phyloP scores from a whole-genome alignment of 1,140 invertebrate species.

The Diploscapter pachys region DNA sequence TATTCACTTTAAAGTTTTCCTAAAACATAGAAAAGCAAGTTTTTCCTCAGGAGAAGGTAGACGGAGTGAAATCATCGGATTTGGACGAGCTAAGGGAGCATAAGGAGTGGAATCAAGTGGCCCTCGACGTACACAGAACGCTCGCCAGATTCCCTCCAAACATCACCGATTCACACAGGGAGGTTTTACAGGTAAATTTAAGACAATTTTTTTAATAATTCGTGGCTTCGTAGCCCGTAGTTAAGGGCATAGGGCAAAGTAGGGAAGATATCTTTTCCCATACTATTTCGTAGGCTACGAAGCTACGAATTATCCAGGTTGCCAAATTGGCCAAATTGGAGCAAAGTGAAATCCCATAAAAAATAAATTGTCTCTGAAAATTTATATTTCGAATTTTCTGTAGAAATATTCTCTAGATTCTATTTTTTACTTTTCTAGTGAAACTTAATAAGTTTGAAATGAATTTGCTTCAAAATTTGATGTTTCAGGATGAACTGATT shows the following conservation, averaged over 20 bases:
- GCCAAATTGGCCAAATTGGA: no score
- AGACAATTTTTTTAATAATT: background rate
- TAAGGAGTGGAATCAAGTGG: constrained; percentile 83
- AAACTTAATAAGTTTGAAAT: background rate
- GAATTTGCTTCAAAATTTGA: background rate
- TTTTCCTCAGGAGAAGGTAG: no score
- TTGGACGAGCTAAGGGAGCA: constrained; percentile 71
- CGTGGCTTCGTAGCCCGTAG: background rate
- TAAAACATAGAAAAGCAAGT: background rate
- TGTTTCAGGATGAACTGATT: constrained; percentile 76
- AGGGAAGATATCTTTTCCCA: no score
- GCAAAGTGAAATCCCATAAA: no score
- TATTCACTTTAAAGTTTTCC: constrained; percentile 15
- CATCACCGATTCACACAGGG: constrained; percentile 76
- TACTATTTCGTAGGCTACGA: no score
- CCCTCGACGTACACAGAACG: constrained; percentile 79
- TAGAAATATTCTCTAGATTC: no score
- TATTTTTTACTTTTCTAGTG: background rate
- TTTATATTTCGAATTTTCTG: no score
- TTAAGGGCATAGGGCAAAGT: background rate
- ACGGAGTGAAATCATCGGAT: constrained; percentile 6
- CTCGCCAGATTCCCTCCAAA: constrained; percentile 62
- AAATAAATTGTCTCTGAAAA: no score
- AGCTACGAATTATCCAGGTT: no score
- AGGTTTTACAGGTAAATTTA: constrained; percentile 65